Evolutionary conservation across 1,140 invertebrate genomes (phyloP).

Genomic region (Andrena cerasifolii): DNA sequence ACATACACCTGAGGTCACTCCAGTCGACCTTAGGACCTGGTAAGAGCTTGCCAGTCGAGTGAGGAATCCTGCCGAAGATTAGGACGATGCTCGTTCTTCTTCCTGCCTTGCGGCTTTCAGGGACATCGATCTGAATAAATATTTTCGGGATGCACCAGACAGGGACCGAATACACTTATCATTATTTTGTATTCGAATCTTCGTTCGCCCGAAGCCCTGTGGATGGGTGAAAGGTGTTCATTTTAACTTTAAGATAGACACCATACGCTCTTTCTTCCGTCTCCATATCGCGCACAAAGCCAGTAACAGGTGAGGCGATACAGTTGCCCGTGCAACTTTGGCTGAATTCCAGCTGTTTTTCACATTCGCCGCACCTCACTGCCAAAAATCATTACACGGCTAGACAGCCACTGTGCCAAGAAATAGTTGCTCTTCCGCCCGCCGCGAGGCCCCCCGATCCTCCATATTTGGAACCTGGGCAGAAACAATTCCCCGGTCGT

Average conservation of each 20-base stretch:
- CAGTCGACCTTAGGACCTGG: slow-evolving; percentile 14
- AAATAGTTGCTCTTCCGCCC: slow-evolving; percentile 19
- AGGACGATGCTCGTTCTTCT: not conserved
- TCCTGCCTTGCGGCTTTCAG: not conserved
- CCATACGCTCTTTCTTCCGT: slow-evolving; percentile 9
- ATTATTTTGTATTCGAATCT: too few species aligned
- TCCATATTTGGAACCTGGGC: not conserved
- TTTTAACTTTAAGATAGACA: not conserved
- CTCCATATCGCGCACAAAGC: slow-evolving; percentile 32
- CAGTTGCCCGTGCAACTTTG: slow-evolving; percentile 40
- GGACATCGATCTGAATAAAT: not conserved
- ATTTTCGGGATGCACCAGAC: too few species aligned
- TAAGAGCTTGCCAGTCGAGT: slow-evolving; percentile 24
- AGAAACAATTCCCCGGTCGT: slow-evolving; percentile 16
- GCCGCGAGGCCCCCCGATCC: slow-evolving; percentile 9
- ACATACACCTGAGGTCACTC: slow-evolving; percentile 22
- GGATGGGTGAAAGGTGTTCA: too few species aligned
- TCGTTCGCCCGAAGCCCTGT: too few species aligned
- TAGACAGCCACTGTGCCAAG: slow-evolving; percentile 57
- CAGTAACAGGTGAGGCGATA: slow-evolving; percentile 60
- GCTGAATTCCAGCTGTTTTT: slow-evolving; percentile 52
- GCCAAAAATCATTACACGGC: slow-evolving; percentile 68
- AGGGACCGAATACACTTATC: too few species aligned
- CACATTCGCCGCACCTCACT: slow-evolving; percentile 35
- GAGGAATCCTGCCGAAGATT: slow-evolving; percentile 32